A percentile compares a stretch with the other conserved stretches of the same genome.
These are phyloP conservation scores for Hydrochoerus hydrochaeris DNA, from an alignment of 2,113 vertebrate species.

Conservation along the genomic window DNA sequence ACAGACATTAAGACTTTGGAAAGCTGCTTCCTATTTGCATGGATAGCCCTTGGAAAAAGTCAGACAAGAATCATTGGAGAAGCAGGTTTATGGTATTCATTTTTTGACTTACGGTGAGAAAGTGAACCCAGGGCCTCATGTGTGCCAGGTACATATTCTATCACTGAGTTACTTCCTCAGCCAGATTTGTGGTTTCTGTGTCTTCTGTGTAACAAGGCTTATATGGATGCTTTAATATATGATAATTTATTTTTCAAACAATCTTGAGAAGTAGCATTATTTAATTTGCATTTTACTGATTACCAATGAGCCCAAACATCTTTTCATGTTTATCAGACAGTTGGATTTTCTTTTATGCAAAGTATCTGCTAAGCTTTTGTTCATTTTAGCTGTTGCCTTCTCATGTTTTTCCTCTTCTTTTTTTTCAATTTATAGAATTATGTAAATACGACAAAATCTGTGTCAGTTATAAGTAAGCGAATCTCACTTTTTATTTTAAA, in stretches of 20 bases:
- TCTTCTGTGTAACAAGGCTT: not conserved
- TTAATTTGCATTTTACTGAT: conserved; percentile 4
- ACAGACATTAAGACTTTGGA: not conserved
- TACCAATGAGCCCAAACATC: not conserved
- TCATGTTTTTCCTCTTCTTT: not conserved
- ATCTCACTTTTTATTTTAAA: not conserved
- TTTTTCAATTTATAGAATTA: not conserved
- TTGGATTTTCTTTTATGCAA: conserved; percentile 12
- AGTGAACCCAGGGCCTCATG: not conserved
- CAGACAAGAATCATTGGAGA: not conserved
- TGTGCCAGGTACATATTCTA: not conserved
- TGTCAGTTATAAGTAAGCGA: not conserved
- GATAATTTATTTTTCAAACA: not conserved
- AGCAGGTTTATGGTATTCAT: not conserved
- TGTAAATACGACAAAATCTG: not conserved
- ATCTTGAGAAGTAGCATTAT: not conserved
- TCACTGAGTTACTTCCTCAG: not conserved
- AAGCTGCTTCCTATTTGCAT: not conserved
- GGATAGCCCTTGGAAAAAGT: not conserved
- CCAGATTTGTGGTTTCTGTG: not conserved
- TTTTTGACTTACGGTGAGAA: not conserved
- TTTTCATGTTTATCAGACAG: not conserved
- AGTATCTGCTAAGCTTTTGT: not conserved
- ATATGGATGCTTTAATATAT: not conserved
- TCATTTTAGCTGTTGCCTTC: not conserved